Base-by-base conservation (phyloP, 2,113 vertebrate species). In the Perccottus glenii region DNA sequence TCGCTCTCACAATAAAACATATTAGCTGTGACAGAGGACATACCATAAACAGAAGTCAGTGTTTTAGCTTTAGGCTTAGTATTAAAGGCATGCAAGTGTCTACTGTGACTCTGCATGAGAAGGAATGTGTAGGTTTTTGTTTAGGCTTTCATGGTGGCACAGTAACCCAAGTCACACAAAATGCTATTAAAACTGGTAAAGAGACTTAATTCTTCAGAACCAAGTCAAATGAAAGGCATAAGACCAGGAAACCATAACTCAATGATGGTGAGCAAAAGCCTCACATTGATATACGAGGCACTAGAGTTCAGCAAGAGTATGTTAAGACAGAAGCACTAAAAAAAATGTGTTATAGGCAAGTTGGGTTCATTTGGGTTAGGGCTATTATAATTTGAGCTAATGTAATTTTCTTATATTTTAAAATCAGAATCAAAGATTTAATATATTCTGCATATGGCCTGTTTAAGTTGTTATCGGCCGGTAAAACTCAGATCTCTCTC, bases 1-100 rank as follows among this genome's bases (percentile, higher is more conserved):
- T 53, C 58, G 71, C 64, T 69, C 51, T 69, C 61, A 80, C 66
- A 62, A 38, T 73, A 82, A 70, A 84, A 82, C 80, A 49, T 51
- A 77, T 77, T 75, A 82, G 61, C 36, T 66, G 68, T 67, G 55
- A 66, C 81, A 68, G 85, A 73, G 50, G 59, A 70, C 47, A 36
- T 55, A 61, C 67, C 56, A 58, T 16, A 60, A 80, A 78, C 43
- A 59, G 49, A 76, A 59, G 58, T 71, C 71, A 77, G 56, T 64
- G 75, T 71, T 75, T 75, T 16, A 62, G 9, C 36, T n/a, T n/a
- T n/a, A n/a, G n/a, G n/a, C n/a, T n/a, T n/a, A n/a, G n/a, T n/a
- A 60, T 16, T 38, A 77, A 42, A 8, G 2, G 42, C 4, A 15
- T 50, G 58, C 38, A 16, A 51, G 56, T 40, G 27, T 5, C 11